Evolutionary conservation across 2,888 invertebrate genomes (phyloP), one percentile per base, ranked within the genome.

Genomic region (Tupiocoris notatus): DNA sequence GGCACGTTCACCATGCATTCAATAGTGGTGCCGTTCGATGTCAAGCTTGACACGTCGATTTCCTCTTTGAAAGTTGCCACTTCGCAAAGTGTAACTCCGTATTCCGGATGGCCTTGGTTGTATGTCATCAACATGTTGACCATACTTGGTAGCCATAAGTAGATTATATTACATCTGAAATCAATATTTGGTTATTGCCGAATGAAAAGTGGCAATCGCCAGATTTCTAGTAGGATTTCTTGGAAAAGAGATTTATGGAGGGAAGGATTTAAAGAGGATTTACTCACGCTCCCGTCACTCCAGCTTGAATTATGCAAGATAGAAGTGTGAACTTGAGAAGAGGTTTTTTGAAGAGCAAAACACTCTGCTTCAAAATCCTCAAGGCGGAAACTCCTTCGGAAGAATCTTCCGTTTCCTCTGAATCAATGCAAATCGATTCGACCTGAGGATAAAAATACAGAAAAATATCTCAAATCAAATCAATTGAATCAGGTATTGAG

Each of bases 291-390:
- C 70, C 70, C 12, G 20, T 24, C 21, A 70, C 22, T n/a, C 70
- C 70, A n/a, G 59, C 70, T 59, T 70, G 70, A n/a, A 59, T n/a
- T 0, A 70, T n/a, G 25, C 70, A 70, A 1, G 70, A 70, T 6
- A 59, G 2, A 9, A 70, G 9, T 23, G 70, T 70, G 23, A 59
- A 59, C 24, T 59, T 70, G n/a, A 23, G 24, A 1, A 70, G 39
- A 17, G 70, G 70, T 24, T 59, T 6, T 2, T 20, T 57, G 61
- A 70, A 70, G 1, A 70, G 59, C n/a, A 23, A 23, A 17, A 58
- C 17, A n/a, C 58, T 70, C 59, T 70, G 70, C 1, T n/a, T 23
- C 25, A 12, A 24, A 24, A 70, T 25, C 12, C 25, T 59, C 25
- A 58, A 58, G n/a, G 24, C 17, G 18, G 22, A 59, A 1, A 7